Percentiles rank a stretch among this genome's conserved stretches.
phyloP scores from a whole-genome alignment of 2,113 vertebrate genomes.

The Pituophis catenifer region DNA sequence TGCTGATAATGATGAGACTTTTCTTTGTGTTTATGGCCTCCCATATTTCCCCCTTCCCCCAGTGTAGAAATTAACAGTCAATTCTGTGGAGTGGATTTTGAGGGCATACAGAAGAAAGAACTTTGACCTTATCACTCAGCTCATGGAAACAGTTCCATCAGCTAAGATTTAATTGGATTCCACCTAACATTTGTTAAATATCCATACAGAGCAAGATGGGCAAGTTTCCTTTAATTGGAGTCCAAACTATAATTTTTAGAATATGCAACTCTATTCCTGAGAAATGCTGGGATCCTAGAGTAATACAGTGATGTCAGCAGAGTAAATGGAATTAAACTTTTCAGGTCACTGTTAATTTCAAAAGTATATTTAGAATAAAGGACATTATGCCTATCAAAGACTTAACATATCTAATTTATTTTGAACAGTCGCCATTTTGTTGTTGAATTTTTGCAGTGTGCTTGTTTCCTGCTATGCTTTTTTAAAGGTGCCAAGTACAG shows the following conservation, averaged over 20 bases:
- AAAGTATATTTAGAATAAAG: background rate
- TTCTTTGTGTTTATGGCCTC: background rate
- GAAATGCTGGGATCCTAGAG: background rate
- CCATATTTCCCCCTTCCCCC: background rate
- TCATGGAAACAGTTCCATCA: background rate
- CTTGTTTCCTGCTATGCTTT: background rate
- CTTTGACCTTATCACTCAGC: background rate
- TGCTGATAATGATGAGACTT: background rate
- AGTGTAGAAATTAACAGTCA: background rate
- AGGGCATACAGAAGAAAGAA: background rate
- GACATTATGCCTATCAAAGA: background rate
- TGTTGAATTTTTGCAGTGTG: background rate
- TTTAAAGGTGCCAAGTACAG: background rate
- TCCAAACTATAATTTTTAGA: background rate
- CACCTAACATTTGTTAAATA: background rate
- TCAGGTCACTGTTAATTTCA: background rate
- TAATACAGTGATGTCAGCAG: background rate
- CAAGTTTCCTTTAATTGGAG: background rate
- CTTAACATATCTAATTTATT: background rate
- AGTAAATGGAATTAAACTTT: background rate
- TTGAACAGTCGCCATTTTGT: background rate
- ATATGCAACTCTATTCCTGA: background rate
- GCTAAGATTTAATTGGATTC: background rate
- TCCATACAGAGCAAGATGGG: background rate
- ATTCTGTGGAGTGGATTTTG: background rate